phyloP scores from a whole-genome alignment of 2,113 vertebrate genomes.

The Martes martes region DNA sequence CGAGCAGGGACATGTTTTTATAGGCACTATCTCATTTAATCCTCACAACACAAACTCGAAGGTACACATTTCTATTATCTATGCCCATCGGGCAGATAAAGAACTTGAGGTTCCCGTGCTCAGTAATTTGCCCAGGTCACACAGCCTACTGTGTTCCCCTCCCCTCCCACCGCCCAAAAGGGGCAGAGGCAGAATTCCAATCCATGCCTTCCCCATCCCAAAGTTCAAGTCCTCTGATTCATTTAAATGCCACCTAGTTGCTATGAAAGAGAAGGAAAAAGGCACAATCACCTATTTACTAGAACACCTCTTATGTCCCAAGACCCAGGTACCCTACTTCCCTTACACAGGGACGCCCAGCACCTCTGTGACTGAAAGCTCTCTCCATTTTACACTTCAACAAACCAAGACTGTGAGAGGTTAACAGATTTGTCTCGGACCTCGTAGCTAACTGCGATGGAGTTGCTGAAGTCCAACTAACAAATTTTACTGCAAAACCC shows the following conservation, averaged over 20 bases:
- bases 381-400: background rate
- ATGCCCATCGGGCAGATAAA: background rate
- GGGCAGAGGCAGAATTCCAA: background rate
- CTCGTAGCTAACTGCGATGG: background rate
- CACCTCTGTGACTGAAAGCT: background rate
- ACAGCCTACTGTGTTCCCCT: background rate
- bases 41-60: background rate
- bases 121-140: background rate
- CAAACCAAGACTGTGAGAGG: background rate
- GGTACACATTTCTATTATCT: background rate
- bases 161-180: accelerated
- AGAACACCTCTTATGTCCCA: background rate
- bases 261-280: background rate
- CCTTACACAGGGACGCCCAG: background rate
- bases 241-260: background rate
- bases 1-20: background rate
- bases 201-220: background rate
- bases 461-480: background rate
- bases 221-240: background rate
- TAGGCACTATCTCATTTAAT: conserved; percentile 2
- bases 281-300: background rate
- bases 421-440: background rate
- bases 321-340: background rate
- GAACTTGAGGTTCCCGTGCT: background rate
- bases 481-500: background rate